These are phyloP conservation scores for Ammospiza caudacuta DNA, from an alignment of 2,113 vertebrate species.

Conservation along the genomic window DNA sequence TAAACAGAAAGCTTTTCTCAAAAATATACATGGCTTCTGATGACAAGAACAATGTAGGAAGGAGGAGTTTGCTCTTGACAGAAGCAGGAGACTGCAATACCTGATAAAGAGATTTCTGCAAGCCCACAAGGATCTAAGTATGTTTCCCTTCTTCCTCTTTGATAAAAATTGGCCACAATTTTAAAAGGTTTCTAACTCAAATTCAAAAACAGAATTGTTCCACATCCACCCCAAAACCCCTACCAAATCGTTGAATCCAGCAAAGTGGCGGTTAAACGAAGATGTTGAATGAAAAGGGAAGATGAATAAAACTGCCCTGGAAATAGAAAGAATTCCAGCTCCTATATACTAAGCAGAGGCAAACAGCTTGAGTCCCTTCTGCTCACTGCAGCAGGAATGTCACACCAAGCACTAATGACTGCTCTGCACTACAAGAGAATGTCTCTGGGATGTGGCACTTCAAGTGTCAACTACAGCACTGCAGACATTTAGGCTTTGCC, in stretches of 20 bases:
- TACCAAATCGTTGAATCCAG: not conserved
- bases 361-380: slow-evolving; percentile 52
- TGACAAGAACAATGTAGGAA: not conserved
- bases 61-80: not conserved
- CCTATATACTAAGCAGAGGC: not conserved
- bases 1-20: not conserved
- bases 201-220: not conserved
- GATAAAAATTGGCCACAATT: not conserved
- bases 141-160: not conserved
- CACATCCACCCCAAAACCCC: not conserved
- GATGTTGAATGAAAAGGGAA: not conserved
- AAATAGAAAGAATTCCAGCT: not conserved
- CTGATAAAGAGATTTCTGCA: not conserved
- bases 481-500: not conserved
- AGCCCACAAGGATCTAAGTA: not conserved
- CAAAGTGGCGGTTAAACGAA: not conserved
- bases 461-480: not conserved
- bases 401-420: slow-evolving; percentile 5
- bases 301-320: not conserved
- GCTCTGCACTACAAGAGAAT: not conserved
- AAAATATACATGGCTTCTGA: not conserved
- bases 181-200: not conserved
- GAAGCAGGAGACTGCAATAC: not conserved
- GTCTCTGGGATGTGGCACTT: slow-evolving; percentile 2
- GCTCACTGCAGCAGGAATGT: not conserved